Base-by-base conservation (phyloP, 2,888 invertebrate genomes). In the Stomorhina lunata region DNA sequence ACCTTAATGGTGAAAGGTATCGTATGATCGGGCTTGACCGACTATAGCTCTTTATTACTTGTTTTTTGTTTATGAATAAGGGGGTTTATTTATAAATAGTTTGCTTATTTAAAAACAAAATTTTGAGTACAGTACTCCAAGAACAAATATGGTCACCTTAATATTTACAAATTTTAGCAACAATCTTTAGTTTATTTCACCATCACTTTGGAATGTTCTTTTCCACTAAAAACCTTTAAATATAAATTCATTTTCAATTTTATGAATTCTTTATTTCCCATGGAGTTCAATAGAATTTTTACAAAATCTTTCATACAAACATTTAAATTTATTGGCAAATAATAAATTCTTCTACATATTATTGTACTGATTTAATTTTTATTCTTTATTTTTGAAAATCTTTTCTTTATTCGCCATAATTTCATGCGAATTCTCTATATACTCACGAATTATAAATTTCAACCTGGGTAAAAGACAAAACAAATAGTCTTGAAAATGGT, bases 401-500 rank as follows among this genome's bases (percentile, higher is more conserved):
- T 34, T 25, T 59, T 1, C 17, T 37, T 59, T 27, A 43, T 43
- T 29, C 25, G 5, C 4, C 2, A n/a, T n/a, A n/a, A 17, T 29
- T 66, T 66, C 57, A 32, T 68, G 48, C 17, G 7, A 68, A 57
- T 57, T 45, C 29, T 22, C 32, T 59, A 15, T 12, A 22, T 43
- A 59, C 57, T 45, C 45, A 29, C 34, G 59, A 59, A 40, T 59
- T 32, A 45, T 50, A 69, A 65, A 72, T 66, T n/a, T n/a, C n/a
- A 77, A 59, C 43, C 2, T 37, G 37, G 65, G 25, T 59, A 68
- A 48, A 68, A 81, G 72, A 77, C 77, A 81, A 45, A 20, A 45
- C 59, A 77, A 72, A 78, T 55, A 17, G 17, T 65, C 27, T 69
- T 40, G 25, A 15, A 79, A 72, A 66, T 50, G 79, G 50, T 66